Evolutionary conservation across 2,797 vertebrate genomes (phyloP).

Genomic region (Labeo calbasu): DNA sequence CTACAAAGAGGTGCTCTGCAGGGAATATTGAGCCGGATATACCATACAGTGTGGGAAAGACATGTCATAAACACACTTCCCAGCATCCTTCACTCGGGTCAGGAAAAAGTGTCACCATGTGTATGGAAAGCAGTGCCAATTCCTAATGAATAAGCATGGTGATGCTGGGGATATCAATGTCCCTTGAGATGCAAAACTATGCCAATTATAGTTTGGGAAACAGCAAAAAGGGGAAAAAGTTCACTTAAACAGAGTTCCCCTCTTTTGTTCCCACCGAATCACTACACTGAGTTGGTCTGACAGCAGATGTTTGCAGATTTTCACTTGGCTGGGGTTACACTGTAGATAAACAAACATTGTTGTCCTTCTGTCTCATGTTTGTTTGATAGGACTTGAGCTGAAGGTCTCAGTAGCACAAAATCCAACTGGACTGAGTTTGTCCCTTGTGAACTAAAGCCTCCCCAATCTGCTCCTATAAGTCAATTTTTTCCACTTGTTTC

Average conservation of each 20-base stretch:
- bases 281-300: constrained; percentile 45
- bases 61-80: constrained; percentile 49
- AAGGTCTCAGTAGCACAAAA: constrained; percentile 9
- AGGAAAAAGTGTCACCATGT: constrained; percentile 29
- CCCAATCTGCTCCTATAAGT: neutral
- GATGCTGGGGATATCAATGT: constrained; percentile 63
- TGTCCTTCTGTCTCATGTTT: constrained; percentile 22
- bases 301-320: constrained; percentile 55
- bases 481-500: neutral
- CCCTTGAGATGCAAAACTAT: constrained; percentile 63
- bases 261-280: constrained; percentile 62
- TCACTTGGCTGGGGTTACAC: constrained; percentile 37
- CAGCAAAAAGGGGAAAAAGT: constrained; percentile 49
- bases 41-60: constrained; percentile 56
- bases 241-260: constrained; percentile 19
- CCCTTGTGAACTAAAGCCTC: constrained; percentile 5
- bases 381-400: neutral
- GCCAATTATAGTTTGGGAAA: constrained; percentile 75
- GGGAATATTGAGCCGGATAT: constrained; percentile 24
- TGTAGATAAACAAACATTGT: constrained; percentile 36
- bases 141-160: constrained; percentile 54
- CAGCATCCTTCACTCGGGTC: constrained; percentile 45
- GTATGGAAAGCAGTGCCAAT: constrained; percentile 25
- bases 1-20: constrained; percentile 3
- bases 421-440: constrained; percentile 10